These are phyloP conservation scores for Xestia c-nigrum DNA, from an alignment of 2,888 invertebrate genomes.

Conservation along the genomic window DNA sequence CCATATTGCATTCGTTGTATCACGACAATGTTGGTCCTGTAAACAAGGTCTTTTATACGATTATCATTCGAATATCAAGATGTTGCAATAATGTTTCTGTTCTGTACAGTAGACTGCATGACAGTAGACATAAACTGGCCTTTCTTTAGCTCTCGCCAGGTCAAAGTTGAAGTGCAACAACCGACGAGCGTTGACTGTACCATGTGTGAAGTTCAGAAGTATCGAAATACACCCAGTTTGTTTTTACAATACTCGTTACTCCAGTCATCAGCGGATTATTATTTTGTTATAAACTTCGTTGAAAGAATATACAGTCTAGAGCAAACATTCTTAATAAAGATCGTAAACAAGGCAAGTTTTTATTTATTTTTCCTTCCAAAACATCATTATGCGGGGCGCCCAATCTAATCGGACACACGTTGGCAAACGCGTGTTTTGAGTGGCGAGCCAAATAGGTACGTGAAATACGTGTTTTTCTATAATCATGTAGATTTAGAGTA, in stretches of 20 bases:
- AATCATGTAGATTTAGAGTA: conserved; percentile 41
- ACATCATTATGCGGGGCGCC: conserved; percentile 38
- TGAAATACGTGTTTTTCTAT: conserved; percentile 32
- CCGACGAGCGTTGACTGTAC: neutral
- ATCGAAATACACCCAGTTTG: neutral
- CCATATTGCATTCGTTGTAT: conserved; percentile 85
- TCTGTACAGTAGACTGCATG: neutral
- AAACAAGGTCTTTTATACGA: conserved; percentile 80
- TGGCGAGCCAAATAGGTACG: conserved; percentile 19
- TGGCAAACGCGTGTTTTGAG: conserved; percentile 48
- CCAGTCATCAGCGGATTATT: conserved; percentile 9
- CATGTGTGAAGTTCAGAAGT: neutral
- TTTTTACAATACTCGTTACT: neutral
- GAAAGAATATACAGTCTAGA: conserved; percentile 13
- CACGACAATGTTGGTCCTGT: conserved; percentile 79
- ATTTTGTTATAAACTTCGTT: conserved; percentile 14
- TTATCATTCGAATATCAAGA: conserved; percentile 54
- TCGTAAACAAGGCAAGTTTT: conserved; percentile 45
- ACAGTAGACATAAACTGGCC: neutral
- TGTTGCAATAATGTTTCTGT: conserved; percentile 30
- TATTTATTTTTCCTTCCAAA: conserved; percentile 43
- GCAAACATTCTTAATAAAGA: conserved; percentile 11
- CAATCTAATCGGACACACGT: conserved; percentile 60
- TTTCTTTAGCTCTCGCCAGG: neutral
- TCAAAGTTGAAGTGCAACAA: neutral